Evolutionary conservation across 2,797 vertebrate species (phyloP).

Genomic region (Falco peregrinus): DNA sequence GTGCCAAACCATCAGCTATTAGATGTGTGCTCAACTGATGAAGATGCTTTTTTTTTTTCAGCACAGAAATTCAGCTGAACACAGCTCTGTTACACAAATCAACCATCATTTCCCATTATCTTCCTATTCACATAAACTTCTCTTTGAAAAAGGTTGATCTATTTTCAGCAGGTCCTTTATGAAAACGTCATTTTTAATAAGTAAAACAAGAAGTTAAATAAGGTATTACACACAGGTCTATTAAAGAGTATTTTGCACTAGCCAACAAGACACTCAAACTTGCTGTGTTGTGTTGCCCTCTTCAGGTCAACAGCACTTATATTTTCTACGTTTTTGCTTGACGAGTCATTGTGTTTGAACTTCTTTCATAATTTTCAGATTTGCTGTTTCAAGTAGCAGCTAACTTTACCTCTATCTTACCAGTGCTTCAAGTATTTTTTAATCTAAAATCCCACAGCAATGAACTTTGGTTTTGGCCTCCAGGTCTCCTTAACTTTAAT

Average conservation of each 20-base stretch:
- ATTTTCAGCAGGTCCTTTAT: not conserved
- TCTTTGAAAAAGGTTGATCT: not conserved
- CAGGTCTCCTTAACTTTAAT: not conserved
- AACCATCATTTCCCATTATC: not conserved
- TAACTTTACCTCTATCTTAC: not conserved
- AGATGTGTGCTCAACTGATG: not conserved
- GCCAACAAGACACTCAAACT: not conserved
- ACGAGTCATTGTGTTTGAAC: not conserved
- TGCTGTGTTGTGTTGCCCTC: conserved; percentile 74
- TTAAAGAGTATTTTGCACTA: not conserved
- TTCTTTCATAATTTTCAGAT: not conserved
- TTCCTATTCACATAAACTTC: not conserved
- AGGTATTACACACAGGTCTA: not conserved
- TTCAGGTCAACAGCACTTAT: conserved; percentile 44
- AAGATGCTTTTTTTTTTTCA: not conserved
- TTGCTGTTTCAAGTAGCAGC: not conserved
- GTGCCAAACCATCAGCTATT: not conserved
- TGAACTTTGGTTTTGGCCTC: not conserved
- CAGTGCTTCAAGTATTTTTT: not conserved
- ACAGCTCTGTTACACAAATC: not conserved
- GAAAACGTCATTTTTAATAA: not conserved
- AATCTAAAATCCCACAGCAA: not conserved
- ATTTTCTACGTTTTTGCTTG: not conserved
- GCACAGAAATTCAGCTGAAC: not conserved
- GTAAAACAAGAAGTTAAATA: not conserved